Evolutionary conservation across 2,113 vertebrate genomes (phyloP), one percentile per base, ranked within the genome.

Genomic region (Leptodactylus fuscus): DNA sequence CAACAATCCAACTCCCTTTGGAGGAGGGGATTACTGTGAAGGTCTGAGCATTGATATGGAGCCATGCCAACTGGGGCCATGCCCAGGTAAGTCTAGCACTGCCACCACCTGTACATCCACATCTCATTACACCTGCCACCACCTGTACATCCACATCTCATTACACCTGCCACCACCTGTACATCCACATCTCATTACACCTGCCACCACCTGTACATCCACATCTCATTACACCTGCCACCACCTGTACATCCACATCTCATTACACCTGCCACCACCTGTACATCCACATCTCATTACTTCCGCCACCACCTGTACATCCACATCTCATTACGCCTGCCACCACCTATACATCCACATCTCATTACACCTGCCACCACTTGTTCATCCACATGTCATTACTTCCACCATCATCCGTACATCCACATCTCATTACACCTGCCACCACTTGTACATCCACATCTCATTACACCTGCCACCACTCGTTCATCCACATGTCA

Each of bases 21-120:
- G 92, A 10, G 90, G 91, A 1, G 96, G 96, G 5, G 92, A 94
- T 75, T 96, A 95, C 89, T 97, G 96, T 2, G 95, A 97, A 88
- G 97, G 96, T 0, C 91, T 91, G 8, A 90, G 88, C 27, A 91
- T 91, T 0, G 93, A 95, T 84, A 88, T 94, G 67, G 87, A 86
- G 1, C 55, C 88, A 49, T 97, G 97, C 87, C 93, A 91, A 90
- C 88, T 87, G 0, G 73, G 88, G 38, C 93, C 92, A 2, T 97
- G 96, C 82, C 94, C 94, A 90, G 95, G 96, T 96, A 87, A 58
- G 0, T 20, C 7, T 3, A 62, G 58, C 22, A 53, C 0, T 7
- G 49, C 20, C 49, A 53, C 49, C 49, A 1, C 49, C 49, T 53
- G 46, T 53, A 53, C 49, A 53, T 1, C 49, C 4, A 7, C 49